Evolutionary conservation across 2,888 invertebrate species (phyloP), one percentile per base, ranked within the genome.

Genomic region (Megastigmus dorsalis): DNA sequence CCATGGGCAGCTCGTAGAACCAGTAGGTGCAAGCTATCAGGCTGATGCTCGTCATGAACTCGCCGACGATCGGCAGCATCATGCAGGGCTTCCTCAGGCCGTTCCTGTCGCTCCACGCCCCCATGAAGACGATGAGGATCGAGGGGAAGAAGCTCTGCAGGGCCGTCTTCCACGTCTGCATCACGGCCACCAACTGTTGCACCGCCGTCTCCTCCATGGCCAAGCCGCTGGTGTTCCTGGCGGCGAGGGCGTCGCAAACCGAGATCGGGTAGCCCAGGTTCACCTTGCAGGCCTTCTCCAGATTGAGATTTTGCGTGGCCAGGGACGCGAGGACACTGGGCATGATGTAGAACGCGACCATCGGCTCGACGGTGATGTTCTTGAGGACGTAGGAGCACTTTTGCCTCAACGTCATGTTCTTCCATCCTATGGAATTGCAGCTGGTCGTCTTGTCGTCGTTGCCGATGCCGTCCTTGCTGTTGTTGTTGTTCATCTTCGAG

Each of bases 151-250:
- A 92, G 79, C 95, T 95, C 87, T 95, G 95, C 43, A 96, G 88
- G 63, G 95, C 93, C 10, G 95, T 95, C 85, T 95, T 95, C 95
- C 95, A 95, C 20, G 95, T 94, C 68, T 94, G 93, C 90, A 95
- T 95, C 3, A 93, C 92, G 0, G 95, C 95, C 50, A 92, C 90
- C 7, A 91, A 84, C 69, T 90, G 89, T 77, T 92, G 92, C 0
- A 93, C 91, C 4, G 90, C 89, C 10, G 90, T 84, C 82, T 93
- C 93, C 85, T 94, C 91, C 55, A 86, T 82, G 2, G 91, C 90
- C 81, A 92, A 93, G 78, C 90, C 90, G 5, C 91, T 91, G 20
- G 95, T 95, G 79, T 94, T 91, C 82, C 95, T 90, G 66, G 91
- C 90, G 0, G 94, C 93, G 41, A 96, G 88, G 0, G 95, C 95